Evolutionary conservation across 1,140 invertebrate genomes (phyloP).

Genomic region (Achroia grisella): DNA sequence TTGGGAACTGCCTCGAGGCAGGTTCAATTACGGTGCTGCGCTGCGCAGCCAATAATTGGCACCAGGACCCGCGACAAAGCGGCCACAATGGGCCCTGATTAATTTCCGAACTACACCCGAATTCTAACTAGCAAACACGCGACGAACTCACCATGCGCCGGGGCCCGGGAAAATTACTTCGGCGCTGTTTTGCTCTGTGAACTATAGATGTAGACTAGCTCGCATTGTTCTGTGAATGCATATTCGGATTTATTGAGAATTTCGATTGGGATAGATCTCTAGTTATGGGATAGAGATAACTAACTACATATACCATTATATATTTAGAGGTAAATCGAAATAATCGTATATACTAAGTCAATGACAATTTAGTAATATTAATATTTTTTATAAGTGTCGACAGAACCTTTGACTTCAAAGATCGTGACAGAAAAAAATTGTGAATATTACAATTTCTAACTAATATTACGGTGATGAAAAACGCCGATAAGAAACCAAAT

Average conservation of each 20-base stretch:
- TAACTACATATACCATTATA: no score
- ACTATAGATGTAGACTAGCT: slow-evolving; percentile 20
- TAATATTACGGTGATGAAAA: no score
- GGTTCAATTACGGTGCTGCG: slow-evolving; percentile 54
- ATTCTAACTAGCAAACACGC: slow-evolving; percentile 69
- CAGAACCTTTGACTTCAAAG: no score
- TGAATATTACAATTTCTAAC: no score
- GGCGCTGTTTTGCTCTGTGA: slow-evolving; percentile 28
- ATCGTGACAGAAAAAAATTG: no score
- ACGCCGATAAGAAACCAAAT: no score
- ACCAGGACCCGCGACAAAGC: slow-evolving; percentile 59
- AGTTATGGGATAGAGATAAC: neutral
- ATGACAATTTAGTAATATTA: no score
- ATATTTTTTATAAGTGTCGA: no score
- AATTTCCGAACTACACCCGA: slow-evolving; percentile 69
- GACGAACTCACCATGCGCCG: slow-evolving; percentile 12
- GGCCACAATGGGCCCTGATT: slow-evolving; percentile 65
- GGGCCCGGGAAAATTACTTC: slow-evolving; percentile 2
- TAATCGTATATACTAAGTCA: no score
- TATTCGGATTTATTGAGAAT: neutral
- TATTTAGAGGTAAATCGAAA: no score
- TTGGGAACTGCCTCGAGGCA: slow-evolving; percentile 38
- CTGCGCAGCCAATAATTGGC: slow-evolving; percentile 62
- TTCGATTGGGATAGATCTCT: neutral
- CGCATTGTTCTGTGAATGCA: slow-evolving; percentile 15